phyloP scores from a whole-genome alignment of 2,888 invertebrate genomes.

The Mythimna vitellina region DNA sequence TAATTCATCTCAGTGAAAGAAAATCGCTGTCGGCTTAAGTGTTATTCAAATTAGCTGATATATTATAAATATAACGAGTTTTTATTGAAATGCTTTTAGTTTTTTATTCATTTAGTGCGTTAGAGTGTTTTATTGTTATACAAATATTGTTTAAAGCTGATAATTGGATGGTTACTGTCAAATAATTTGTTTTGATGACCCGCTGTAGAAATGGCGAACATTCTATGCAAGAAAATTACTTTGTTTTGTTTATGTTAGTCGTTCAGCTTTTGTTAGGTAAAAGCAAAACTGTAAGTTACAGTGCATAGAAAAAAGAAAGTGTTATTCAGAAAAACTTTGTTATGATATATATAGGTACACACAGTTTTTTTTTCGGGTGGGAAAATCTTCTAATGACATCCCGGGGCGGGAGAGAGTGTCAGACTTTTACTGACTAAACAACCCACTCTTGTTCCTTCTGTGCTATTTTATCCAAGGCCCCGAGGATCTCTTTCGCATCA shows the following conservation, averaged over 20 bases:
- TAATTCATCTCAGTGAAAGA: constrained; percentile 35
- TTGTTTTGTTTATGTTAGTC: not conserved
- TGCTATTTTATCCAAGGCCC: no score
- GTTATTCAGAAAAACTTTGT: no score
- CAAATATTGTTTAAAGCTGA: constrained; percentile 21
- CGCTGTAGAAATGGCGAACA: not conserved
- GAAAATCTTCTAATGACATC: no score
- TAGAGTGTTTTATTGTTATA: constrained; percentile 45
- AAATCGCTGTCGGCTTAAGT: constrained; percentile 30
- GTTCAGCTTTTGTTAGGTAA: not conserved
- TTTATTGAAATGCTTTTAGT: constrained; percentile 46
- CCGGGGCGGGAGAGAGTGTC: no score
- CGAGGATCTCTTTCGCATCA: no score
- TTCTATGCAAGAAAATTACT: not conserved
- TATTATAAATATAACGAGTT: constrained; percentile 22
- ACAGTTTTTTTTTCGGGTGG: no score
- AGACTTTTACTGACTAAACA: no score
- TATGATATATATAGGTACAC: no score
- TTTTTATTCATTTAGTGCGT: constrained; percentile 37
- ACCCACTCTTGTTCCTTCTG: no score
- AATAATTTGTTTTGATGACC: constrained; percentile 1
- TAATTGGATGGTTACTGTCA: constrained; percentile 28
- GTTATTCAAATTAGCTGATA: constrained; percentile 46
- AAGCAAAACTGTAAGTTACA: no score
- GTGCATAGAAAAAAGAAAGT: no score